Conservation (phyloP, 1,140 invertebrate species). For the Eumeta japonica region DNA sequence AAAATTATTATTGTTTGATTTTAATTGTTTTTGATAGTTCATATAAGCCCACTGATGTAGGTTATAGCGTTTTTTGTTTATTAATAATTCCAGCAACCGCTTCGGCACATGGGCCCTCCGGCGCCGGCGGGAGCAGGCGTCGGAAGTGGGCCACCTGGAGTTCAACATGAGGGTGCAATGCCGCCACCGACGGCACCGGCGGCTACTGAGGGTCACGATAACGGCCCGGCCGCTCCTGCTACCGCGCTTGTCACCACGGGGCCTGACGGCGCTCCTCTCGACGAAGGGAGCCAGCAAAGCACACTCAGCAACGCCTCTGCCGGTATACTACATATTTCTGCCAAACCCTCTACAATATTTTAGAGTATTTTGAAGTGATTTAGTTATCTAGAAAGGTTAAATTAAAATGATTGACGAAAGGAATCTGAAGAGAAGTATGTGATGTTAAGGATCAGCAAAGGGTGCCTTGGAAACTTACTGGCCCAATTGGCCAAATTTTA, state of each 20-base stretch:
- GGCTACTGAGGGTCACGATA: slow-evolving; percentile 62
- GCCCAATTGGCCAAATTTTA: too few species aligned
- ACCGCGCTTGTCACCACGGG: slow-evolving; percentile 85
- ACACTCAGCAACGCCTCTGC: slow-evolving; percentile 88
- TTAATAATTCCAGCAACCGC: slow-evolving; percentile 24
- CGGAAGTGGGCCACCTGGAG: slow-evolving; percentile 13
- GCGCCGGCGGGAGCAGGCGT: slow-evolving; percentile 18
- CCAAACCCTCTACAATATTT: not conserved
- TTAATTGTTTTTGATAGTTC: too few species aligned
- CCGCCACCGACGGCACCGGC: slow-evolving; percentile 62
- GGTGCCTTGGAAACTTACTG: too few species aligned
- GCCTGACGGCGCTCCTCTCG: slow-evolving; percentile 80
- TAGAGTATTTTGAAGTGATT: too few species aligned
- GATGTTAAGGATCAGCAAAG: too few species aligned
- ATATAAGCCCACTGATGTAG: too few species aligned
- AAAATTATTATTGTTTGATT: too few species aligned
- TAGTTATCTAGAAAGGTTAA: too few species aligned
- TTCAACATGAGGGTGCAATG: slow-evolving; percentile 33
- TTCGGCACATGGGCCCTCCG: slow-evolving; percentile 44
- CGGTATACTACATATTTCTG: slow-evolving; percentile 62
- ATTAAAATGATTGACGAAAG: too few species aligned
- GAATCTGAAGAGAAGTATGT: too few species aligned
- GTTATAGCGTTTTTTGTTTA: too few species aligned
- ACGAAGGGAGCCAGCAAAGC: slow-evolving; percentile 89
- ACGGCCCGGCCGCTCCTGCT: slow-evolving; percentile 65